phyloP scores from a whole-genome alignment of 2,113 vertebrate species.

The Neofelis nebulosa region DNA sequence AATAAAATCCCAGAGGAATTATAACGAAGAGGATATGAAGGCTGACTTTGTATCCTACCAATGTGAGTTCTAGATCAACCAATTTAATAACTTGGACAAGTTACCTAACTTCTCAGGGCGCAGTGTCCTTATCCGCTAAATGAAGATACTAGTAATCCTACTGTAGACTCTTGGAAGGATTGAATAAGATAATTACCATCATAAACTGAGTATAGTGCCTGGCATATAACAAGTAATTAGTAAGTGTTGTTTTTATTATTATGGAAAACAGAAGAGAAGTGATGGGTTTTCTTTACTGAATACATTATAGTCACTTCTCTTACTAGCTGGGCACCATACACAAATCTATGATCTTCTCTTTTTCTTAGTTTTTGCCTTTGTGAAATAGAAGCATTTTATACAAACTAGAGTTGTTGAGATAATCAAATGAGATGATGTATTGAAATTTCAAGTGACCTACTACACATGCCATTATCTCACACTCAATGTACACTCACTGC shows the following conservation, averaged over 20 bases:
- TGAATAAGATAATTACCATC: background rate
- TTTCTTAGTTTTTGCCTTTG: background rate
- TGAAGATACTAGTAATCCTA: background rate
- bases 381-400: background rate
- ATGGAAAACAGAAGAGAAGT: background rate
- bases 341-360: background rate
- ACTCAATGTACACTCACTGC: too few species aligned
- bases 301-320: background rate
- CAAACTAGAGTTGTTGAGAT: background rate
- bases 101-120: background rate
- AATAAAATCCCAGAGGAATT: background rate
- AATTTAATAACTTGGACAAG: background rate
- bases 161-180: background rate
- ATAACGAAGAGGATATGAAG: background rate
- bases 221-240: too few species aligned
- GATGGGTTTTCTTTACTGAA: background rate
- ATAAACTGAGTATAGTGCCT: background rate
- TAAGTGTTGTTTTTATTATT: background rate
- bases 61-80: background rate
- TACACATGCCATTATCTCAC: background rate
- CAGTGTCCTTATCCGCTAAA: background rate
- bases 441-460: background rate
- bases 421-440: background rate
- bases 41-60: background rate
- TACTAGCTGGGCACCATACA: background rate